Base-by-base conservation (phyloP, 2,797 vertebrate genomes). In the Anguilla obscura region DNA sequence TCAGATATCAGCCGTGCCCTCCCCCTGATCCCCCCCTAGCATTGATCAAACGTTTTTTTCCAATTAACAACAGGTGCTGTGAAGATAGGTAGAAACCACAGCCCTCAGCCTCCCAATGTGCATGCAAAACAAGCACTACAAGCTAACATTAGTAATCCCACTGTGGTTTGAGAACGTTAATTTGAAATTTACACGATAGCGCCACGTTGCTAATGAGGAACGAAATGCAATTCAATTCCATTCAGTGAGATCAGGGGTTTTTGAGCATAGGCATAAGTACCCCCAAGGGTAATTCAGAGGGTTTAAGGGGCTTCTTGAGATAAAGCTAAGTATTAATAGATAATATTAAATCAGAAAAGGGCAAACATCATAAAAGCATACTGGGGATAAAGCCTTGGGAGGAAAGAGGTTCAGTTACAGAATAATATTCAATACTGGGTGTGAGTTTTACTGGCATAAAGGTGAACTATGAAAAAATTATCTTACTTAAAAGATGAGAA, bases 281-380 rank as follows among this genome's bases (percentile, higher is more conserved):
- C 71, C 71, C 71, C 71, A 36, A 12, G 30, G 71, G 71, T 76
- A 40, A 36, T 76, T 76, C 71, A 40, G 33, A 76, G 71, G 33
- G 30, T 16, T 33, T 40, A 40, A 76, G 71, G 33, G 71, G 33
- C 30, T 36, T 16, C 71, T 76, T 76, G 71, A 33, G 71, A 76
- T 76, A 10, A 76, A 76, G 66, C 66, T 71, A 71, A 71, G n/a
- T 71, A 71, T 30, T 71, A 71, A 71, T 71, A 71, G 66, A 71
- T 71, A 71, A 30, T 71, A 30, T 71, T 71, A 33, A 76, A 76
- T 40, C 71, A 16, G 66, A 76, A 30, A 76, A 76, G 71, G 33
- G 71, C 71, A 76, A 76, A 76, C 33, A 16, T 76, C 71, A 40
- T 36, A 16, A 76, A 36, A 40, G 10, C 2, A 7, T 40, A 76